These are phyloP conservation scores for Brachionus sp. DNA, from an alignment of 1,140 invertebrate genomes.

Conservation along the genomic window DNA sequence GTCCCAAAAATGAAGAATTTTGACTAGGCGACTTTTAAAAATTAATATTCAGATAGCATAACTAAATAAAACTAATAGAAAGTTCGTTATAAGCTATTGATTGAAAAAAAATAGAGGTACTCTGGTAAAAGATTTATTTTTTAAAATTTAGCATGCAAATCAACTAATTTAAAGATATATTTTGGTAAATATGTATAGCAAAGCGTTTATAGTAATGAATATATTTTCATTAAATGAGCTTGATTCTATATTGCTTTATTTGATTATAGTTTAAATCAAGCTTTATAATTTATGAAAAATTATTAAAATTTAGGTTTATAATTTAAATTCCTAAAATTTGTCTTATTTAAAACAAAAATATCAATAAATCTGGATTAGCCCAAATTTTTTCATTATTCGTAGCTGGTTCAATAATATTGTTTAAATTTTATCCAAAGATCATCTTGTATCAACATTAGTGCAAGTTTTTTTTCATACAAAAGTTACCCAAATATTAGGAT, in stretches of 20 bases:
- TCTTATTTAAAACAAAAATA: not conserved
- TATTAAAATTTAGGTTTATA: not conserved
- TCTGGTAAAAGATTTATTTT: not conserved
- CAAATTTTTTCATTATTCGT: not conserved
- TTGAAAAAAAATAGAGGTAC: not conserved
- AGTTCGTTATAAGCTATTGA: not conserved
- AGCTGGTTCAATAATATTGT: not conserved
- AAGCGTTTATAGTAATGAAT: not conserved
- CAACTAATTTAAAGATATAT: conserved; percentile 4
- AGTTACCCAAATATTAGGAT: not conserved
- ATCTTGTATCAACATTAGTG: not conserved
- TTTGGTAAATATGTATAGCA: not conserved
- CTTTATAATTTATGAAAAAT: conserved; percentile 15
- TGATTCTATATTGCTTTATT: not conserved
- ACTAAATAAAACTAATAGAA: too few species aligned
- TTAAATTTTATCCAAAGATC: conserved; percentile 3
- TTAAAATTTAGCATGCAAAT: conserved; percentile 30
- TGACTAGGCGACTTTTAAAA: too few species aligned
- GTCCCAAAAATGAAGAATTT: too few species aligned
- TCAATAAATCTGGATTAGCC: not conserved
- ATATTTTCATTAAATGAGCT: not conserved
- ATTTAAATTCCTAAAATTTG: not conserved
- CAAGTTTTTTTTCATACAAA: not conserved
- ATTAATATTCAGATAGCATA: too few species aligned
- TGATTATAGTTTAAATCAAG: not conserved